These are phyloP conservation scores for Tauraco erythrolophus DNA, from an alignment of 2,113 vertebrate genomes.

Conservation along the genomic window DNA sequence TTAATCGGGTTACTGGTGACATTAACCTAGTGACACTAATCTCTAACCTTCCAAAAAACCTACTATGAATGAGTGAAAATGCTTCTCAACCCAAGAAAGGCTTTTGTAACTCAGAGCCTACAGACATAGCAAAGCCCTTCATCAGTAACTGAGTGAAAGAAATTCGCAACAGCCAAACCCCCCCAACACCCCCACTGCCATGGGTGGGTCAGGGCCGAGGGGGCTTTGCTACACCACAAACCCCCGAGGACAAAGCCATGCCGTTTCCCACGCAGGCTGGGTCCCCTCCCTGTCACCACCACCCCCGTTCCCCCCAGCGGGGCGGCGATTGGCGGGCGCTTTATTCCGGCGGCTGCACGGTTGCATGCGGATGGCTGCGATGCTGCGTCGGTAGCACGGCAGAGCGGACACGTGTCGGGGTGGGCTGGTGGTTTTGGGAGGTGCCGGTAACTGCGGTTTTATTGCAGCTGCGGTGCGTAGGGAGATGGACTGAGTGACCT, in stretches of 20 bases:
- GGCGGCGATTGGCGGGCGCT: background rate
- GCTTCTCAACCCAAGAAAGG: background rate
- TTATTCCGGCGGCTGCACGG: background rate
- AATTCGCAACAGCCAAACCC: background rate
- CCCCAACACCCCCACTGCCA: background rate
- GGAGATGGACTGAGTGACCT: background rate
- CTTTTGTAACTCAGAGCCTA: background rate
- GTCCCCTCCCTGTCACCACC: background rate
- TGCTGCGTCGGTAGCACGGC: fast-evolving
- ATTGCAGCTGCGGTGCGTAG: background rate
- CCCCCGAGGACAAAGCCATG: background rate
- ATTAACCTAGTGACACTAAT: conserved; percentile 4
- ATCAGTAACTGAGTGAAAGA: fast-evolving
- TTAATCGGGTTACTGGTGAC: background rate
- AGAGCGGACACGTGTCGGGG: background rate
- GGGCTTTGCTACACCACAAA: fast-evolving
- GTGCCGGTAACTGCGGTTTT: background rate
- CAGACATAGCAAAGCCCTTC: background rate
- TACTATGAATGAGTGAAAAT: background rate
- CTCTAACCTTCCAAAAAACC: background rate
- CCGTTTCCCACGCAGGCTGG: background rate
- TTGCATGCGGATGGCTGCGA: conserved; percentile 16
- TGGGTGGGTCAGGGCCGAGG: background rate
- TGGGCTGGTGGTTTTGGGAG: fast-evolving
- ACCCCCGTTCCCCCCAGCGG: background rate